These are phyloP conservation scores for Maniola hyperantus DNA, from an alignment of 2,888 invertebrate genomes.

Conservation along the genomic window DNA sequence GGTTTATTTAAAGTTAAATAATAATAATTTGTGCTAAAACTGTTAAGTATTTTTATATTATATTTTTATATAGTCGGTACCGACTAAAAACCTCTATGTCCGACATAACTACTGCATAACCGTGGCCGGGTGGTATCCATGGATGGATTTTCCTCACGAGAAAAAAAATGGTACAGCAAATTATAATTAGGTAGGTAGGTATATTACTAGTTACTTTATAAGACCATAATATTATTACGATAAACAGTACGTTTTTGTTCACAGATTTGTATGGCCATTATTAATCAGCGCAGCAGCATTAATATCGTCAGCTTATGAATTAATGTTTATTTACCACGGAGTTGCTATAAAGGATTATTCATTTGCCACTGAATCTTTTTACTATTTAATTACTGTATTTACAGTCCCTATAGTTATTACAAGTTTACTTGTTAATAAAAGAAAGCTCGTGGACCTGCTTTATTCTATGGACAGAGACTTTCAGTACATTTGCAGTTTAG, in stretches of 20 bases:
- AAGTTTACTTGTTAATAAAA: conserved; percentile 47
- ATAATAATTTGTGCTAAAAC: no score
- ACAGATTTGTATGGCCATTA: conserved; percentile 56
- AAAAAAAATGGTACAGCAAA: no score
- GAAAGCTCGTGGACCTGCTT: conserved; percentile 48
- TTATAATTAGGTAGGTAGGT: no score
- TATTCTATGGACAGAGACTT: conserved; percentile 59
- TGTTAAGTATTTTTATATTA: no score
- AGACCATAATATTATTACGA: no score
- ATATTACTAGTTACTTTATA: no score
- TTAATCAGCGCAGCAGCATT: conserved; percentile 43
- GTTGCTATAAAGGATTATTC: conserved; percentile 50
- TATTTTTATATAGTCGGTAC: background rate
- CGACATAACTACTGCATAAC: no score
- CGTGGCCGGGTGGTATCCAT: no score
- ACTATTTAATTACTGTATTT: conserved; percentile 55
- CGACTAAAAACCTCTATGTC: no score
- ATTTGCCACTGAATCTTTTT: conserved; percentile 61
- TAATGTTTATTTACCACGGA: conserved; percentile 50
- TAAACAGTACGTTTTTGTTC: no score
- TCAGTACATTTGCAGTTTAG: conserved; percentile 50
- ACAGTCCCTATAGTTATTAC: conserved; percentile 49
- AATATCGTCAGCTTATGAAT: conserved; percentile 45
- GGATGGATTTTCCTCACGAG: no score
- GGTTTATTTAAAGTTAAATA: no score